Base-by-base conservation (phyloP, 1,140 invertebrate species). In the Eupeodes corollae region DNA sequence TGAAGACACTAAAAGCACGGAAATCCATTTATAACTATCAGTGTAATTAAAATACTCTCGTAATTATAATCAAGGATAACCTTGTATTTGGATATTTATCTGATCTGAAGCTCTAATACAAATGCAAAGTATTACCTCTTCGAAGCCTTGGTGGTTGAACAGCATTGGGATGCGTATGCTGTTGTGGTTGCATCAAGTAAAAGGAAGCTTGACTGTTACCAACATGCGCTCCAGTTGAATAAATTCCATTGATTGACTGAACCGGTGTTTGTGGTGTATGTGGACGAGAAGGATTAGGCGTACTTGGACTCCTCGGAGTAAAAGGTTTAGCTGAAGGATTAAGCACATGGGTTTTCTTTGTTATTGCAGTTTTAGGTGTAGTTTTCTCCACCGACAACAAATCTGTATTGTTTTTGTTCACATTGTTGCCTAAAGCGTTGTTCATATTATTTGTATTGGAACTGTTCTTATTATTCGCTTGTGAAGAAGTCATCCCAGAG, bases 281-380 rank as follows among this genome's bases (percentile, higher is more conserved):
- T 19, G 87, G 86, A 38, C 87, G 69, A 56, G 74, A 76, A 42
- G 72, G 74, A 55, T 72, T 75, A 6, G 75, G 75, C 19, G 75
- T 78, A 53, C 71, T 73, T 34, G 75, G 74, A 68, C 82, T 83
- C 61, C 87, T 77, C n/a, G 87, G 86, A 50, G 83, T 84, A 65
- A 91, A 92, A 6, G 85, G 77, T 61, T 90, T 91, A 18, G 85
- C 80, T 57, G 83, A 83, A 16, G 88, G 88, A 76, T 91, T 91
- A 42, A 80, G 71, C 42, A 63, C 61, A 15, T 67, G 63, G 39
- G 52, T 58, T 45, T 63, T 66, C 49, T 67, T 67, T 0, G 18
- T 32, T 11, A 66, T 79, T 76, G 37, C 76, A 62, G 47, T 74
- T 68, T 46, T 65, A 63, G 19, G 71, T 64, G 48, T 71, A 63